Percentiles rank a stretch among this genome's conserved stretches.
These are phyloP conservation scores for Amphimedon queenslandica DNA, from an alignment of 37 sponge, comb jelly and placozoan genomes.

Conservation along the genomic window DNA sequence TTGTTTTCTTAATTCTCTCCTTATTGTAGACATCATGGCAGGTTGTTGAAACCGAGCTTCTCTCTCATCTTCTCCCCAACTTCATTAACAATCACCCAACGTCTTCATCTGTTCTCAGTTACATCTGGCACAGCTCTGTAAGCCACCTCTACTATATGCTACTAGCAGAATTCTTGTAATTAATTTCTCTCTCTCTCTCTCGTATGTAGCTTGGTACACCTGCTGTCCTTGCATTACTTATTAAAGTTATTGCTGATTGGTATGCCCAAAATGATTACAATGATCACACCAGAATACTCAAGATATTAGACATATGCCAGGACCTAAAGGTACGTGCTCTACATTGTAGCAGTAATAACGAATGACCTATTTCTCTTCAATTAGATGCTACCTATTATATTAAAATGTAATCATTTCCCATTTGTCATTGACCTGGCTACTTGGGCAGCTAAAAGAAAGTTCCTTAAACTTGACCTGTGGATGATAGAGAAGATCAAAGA, in stretches of 20 bases:
- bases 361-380: not conserved
- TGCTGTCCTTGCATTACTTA: conserved; percentile 50
- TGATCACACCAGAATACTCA: conserved; percentile 77
- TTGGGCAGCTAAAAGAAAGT: conserved; percentile 87
- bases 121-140: conserved; percentile 80
- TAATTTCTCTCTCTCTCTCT: not conserved
- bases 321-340: conserved; percentile 73
- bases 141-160: no score
- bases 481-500: conserved; percentile 79
- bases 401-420: conserved; percentile 76
- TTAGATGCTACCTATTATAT: conserved; percentile 32
- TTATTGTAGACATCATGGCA: conserved; percentile 46
- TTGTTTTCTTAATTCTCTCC: not conserved
- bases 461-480: conserved; percentile 98
- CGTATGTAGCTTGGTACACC: conserved; percentile 21
- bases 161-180: no score
- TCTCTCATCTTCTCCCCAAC: conserved; percentile 67
- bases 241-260: conserved; percentile 91
- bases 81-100: conserved; percentile 87
- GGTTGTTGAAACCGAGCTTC: conserved; percentile 77
- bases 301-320: conserved; percentile 91
- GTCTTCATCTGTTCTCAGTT: conserved; percentile 71
- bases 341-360: not conserved
- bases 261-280: conserved; percentile 68
- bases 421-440: conserved; percentile 96